Evolutionary conservation across 2,888 invertebrate species (phyloP), one percentile per base, ranked within the genome.

Genomic region (Leptinotarsa rubiginosa): DNA sequence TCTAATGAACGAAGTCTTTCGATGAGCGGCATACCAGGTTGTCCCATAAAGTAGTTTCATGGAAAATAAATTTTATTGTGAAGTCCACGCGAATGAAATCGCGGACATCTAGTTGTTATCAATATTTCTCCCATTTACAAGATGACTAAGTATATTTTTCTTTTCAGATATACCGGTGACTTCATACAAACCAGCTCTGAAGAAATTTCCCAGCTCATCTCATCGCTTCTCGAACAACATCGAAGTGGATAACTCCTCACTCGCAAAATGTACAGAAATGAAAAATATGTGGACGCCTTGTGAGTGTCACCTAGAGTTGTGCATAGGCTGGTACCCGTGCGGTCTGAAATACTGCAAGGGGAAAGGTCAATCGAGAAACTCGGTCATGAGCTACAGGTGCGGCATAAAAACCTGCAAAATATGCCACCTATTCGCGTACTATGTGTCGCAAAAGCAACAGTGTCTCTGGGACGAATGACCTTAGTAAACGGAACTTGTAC

Each of bases 281-380:
- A 91, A 92, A 75, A 92, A 92, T 82, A 88, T 91, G 74, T 91
- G 92, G 89, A 91, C 92, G 75, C 93, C 96, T 31, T 97, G 97
- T 87, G 91, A 93, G 70, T 97, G 97, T 87, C 94, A 94, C 72
- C 90, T 97, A 81, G 95, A 97, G 90, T 92, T 94, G 77, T 97
- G 97, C 87, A 93, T 97, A 70, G 96, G 96, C 70, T 98, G 97
- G 97, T 98, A 97, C 88, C 97, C 98, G 0, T 98, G 97, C 87
- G 97, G 96, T 25, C 90, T 98, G 62, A 97, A 97, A 86, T 98
- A 97, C 89, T 98, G 98, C 89, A 95, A 96, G 80, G 85, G 88
- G 68, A 88, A 87, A 79, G 88, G 87, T 22, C 86, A 86, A 65
- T 86, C 88, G 22, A 91, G 90, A 80, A 92, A 91, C 86, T 92